These are phyloP conservation scores for Sphyrna mokarran DNA, from an alignment of 2,113 vertebrate genomes.

Conservation along the genomic window DNA sequence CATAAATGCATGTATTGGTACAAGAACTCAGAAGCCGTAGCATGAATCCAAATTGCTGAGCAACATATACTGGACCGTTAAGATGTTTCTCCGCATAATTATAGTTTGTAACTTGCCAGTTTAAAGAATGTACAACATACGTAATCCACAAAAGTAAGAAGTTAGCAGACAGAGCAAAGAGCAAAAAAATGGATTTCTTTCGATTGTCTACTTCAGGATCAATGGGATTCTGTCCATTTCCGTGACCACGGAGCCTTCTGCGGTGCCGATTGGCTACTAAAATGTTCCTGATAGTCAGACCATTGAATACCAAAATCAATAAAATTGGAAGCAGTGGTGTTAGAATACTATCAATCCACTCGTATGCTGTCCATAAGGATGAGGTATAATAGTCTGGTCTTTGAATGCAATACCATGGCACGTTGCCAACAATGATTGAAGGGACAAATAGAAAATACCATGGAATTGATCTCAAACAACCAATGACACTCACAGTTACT, in stretches of 20 bases:
- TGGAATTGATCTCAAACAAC: background rate
- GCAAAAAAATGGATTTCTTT: background rate
- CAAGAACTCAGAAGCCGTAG: background rate
- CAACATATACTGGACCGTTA: background rate
- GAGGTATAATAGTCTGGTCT: background rate
- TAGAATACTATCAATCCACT: background rate
- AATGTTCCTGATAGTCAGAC: background rate
- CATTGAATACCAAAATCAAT: background rate
- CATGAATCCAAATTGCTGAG: background rate
- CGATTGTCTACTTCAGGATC: background rate
- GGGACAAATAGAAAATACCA: background rate
- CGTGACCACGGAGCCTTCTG: background rate
- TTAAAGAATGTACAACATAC: background rate
- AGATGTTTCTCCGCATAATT: background rate
- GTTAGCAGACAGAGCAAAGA: background rate
- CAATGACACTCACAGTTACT: background rate
- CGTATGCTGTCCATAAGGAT: background rate
- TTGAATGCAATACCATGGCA: background rate
- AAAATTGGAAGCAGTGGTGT: background rate
- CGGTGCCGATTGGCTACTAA: background rate
- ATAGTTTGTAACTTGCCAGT: background rate
- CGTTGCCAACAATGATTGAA: background rate
- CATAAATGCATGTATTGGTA: background rate
- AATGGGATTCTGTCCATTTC: background rate
- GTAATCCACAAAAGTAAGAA: background rate